phyloP scores from a whole-genome alignment of 2,888 invertebrate genomes.

The Hydroisotoma schaefferi region DNA sequence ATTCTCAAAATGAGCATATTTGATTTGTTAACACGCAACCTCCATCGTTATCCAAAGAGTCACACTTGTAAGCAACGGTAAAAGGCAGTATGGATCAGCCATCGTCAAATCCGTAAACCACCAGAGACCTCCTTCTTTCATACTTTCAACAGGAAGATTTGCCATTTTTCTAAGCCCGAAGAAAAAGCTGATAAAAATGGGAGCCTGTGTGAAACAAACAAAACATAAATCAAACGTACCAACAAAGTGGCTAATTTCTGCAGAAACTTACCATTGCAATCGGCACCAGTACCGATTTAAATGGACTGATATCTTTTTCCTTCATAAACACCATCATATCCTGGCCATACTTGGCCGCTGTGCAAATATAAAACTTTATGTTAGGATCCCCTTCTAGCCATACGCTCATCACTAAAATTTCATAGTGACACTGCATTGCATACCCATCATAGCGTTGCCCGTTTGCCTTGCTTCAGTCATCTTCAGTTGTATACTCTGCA shows the following conservation, averaged over 20 bases:
- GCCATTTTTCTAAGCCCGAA: conserved; percentile 84
- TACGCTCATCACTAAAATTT: too few relatives aligned
- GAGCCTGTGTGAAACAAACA: conserved; percentile 57
- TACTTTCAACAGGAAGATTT: conserved; percentile 82
- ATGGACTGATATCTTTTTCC: conserved; percentile 72
- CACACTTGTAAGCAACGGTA: conserved; percentile 79
- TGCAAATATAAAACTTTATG: too few relatives aligned
- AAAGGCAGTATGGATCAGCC: conserved; percentile 79
- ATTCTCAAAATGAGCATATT: background rate
- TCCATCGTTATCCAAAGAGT: conserved; percentile 81
- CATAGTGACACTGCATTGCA: conserved; percentile 34
- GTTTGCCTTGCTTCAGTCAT: conserved; percentile 79
- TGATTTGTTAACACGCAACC: conserved; percentile 50
- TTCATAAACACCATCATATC: conserved; percentile 81
- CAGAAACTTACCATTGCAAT: conserved; percentile 64
- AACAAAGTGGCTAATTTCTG: background rate
- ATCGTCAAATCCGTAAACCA: conserved; percentile 93
- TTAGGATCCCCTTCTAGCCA: too few relatives aligned
- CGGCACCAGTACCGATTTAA: conserved; percentile 74
- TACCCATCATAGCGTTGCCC: conserved; percentile 74
- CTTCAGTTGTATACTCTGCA: conserved; percentile 74
- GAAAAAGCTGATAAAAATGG: conserved; percentile 89
- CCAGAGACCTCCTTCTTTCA: conserved; percentile 78
- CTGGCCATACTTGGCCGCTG: conserved; percentile 67
- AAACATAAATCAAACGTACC: background rate